A percentile compares a stretch with the other conserved stretches of the same genome.
Evolutionary conservation across 64 coral and sea anemone species (phyloP).

Genomic region (Astreopora myriophthalma): DNA sequence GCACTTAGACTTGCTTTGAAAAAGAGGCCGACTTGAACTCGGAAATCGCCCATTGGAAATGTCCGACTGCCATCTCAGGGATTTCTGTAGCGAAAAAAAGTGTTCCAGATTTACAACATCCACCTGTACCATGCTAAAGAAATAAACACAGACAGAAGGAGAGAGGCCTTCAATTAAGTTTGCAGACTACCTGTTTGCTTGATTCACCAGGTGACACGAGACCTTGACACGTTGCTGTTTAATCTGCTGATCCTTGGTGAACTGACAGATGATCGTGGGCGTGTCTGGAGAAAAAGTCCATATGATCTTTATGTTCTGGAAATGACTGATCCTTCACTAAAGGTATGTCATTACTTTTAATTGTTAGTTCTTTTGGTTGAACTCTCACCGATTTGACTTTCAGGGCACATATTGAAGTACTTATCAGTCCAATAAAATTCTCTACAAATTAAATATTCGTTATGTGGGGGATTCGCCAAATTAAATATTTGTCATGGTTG

Average conservation of each 20-base stretch:
- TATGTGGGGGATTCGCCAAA: too few relatives aligned
- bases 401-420: too few relatives aligned
- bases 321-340: slow-evolving; percentile 6
- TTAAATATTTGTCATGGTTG: too few relatives aligned
- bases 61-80: too few relatives aligned
- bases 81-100: too few relatives aligned
- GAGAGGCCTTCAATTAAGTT: neutral
- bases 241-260: slow-evolving; percentile 74
- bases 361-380: neutral
- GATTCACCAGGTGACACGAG: slow-evolving; percentile 43
- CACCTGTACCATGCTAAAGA: too few relatives aligned
- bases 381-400: neutral
- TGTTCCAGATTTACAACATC: too few relatives aligned
- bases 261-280: slow-evolving; percentile 59
- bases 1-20: too few relatives aligned
- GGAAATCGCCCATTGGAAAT: too few relatives aligned
- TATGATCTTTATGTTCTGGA: slow-evolving; percentile 77
- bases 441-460: too few relatives aligned
- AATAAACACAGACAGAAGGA: neutral
- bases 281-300: slow-evolving; percentile 67
- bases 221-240: slow-evolving; percentile 74
- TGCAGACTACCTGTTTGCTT: neutral
- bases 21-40: too few relatives aligned
- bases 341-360: neutral
- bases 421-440: too few relatives aligned